phyloP scores from a whole-genome alignment of 2,113 vertebrate genomes.

The Oncorhynchus masou region DNA sequence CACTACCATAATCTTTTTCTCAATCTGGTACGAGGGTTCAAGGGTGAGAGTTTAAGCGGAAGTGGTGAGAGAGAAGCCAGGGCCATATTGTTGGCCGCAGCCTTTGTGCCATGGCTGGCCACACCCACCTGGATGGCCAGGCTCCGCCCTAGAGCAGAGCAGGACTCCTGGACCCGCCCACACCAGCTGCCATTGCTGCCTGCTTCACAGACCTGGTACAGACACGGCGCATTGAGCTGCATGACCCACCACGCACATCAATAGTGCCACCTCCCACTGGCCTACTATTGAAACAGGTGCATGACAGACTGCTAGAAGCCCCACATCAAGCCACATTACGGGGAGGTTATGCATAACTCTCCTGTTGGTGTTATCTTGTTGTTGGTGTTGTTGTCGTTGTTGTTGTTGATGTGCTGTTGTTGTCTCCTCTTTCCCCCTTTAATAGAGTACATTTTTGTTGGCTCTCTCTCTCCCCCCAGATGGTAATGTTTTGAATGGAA shows the following conservation, averaged over 20 bases:
- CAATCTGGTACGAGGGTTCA: slow-evolving; percentile 50
- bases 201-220: slow-evolving; percentile 82
- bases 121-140: slow-evolving; percentile 70
- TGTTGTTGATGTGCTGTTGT: slow-evolving; percentile 74
- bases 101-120: slow-evolving; percentile 79
- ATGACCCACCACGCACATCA: slow-evolving; percentile 82
- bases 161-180: slow-evolving; percentile 74
- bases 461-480: slow-evolving; percentile 51
- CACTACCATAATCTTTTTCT: slow-evolving; percentile 62
- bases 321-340: slow-evolving; percentile 97
- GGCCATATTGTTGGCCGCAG: slow-evolving; percentile 70
- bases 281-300: slow-evolving; percentile 88
- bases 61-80: slow-evolving; percentile 60
- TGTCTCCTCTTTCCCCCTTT: slow-evolving; percentile 73
- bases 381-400: slow-evolving; percentile 74
- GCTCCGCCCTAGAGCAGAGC: slow-evolving; percentile 70
- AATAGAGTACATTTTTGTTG: slow-evolving; percentile 62
- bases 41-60: slow-evolving; percentile 61
- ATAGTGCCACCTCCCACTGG: slow-evolving; percentile 78
- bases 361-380: slow-evolving; percentile 67
- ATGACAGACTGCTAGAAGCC: slow-evolving; percentile 97
- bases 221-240: slow-evolving; percentile 82
- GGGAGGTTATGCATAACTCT: slow-evolving; percentile 91
- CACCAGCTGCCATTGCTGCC: slow-evolving; percentile 80
- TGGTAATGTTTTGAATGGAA: slow-evolving; percentile 66